phyloP scores from a whole-genome alignment of 2,113 vertebrate genomes.

The Daboia siamensis region DNA sequence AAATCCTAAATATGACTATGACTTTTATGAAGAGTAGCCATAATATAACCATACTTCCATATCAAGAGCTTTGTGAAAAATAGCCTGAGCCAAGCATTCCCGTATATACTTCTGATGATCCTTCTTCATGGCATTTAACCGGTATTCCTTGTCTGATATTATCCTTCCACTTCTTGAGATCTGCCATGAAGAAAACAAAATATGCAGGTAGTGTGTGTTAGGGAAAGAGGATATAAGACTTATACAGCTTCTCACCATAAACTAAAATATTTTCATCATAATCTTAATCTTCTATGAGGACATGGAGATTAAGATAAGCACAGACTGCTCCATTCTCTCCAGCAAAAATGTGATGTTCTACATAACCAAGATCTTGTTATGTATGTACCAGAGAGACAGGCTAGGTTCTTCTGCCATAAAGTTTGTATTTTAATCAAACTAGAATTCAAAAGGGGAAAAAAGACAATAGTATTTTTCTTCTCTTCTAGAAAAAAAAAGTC shows the following conservation, averaged over 20 bases:
- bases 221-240: neutral
- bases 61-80: constrained; percentile 86
- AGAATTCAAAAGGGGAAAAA: neutral
- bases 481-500: neutral
- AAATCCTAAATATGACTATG: neutral
- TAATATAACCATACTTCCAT: constrained; percentile 77
- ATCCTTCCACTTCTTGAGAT: constrained; percentile 89
- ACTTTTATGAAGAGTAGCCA: neutral
- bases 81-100: constrained; percentile 82
- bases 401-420: neutral
- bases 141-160: constrained; percentile 88
- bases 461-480: neutral
- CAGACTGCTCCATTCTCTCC: neutral
- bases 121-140: constrained; percentile 74
- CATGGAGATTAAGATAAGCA: neutral
- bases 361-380: neutral
- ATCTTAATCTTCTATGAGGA: neutral
- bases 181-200: constrained; percentile 62
- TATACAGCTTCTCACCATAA: neutral
- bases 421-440: neutral
- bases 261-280: neutral
- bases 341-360: neutral
- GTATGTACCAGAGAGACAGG: neutral
- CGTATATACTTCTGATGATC: constrained; percentile 78
- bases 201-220: neutral